phyloP scores from a whole-genome alignment of 2,113 vertebrate species.

The Myxocyprinus asiaticus region DNA sequence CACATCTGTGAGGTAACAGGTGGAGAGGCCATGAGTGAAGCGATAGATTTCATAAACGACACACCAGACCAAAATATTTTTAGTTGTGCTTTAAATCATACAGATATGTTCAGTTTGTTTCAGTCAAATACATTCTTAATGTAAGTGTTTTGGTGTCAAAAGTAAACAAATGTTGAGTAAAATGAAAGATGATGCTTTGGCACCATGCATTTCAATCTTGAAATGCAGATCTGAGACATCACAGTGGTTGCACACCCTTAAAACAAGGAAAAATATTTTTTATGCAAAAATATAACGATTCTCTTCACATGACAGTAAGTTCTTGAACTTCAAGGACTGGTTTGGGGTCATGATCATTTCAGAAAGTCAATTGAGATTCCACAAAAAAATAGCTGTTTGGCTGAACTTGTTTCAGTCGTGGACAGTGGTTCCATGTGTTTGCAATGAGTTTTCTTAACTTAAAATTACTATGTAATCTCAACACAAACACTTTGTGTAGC shows the following conservation, averaged over 20 bases:
- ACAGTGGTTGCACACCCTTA: background rate
- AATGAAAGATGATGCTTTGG: too few relatives aligned
- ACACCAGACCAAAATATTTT: constrained; percentile 21
- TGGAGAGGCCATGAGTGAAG: constrained; percentile 33
- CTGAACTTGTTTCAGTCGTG: too few relatives aligned
- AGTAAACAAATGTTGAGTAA: background rate
- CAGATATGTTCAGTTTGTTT: constrained; percentile 2
- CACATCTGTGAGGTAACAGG: constrained; percentile 56
- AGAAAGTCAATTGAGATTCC: too few relatives aligned
- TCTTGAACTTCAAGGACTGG: too few relatives aligned
- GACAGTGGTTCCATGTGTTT: too few relatives aligned
- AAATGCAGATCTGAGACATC: background rate
- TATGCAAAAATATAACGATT: background rate
- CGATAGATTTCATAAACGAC: constrained; percentile 35
- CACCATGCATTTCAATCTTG: background rate
- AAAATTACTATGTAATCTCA: too few relatives aligned
- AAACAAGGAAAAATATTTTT: background rate
- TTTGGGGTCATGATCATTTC: too few relatives aligned
- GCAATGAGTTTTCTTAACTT: too few relatives aligned
- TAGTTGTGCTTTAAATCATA: constrained; percentile 23
- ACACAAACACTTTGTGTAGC: too few relatives aligned
- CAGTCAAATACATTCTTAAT: too few relatives aligned
- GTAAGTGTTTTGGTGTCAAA: background rate
- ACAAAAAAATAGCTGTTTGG: too few relatives aligned
- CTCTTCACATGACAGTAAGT: background rate